These are phyloP conservation scores for Paguma larvata DNA, from an alignment of 2,797 vertebrate genomes.

Conservation along the genomic window DNA sequence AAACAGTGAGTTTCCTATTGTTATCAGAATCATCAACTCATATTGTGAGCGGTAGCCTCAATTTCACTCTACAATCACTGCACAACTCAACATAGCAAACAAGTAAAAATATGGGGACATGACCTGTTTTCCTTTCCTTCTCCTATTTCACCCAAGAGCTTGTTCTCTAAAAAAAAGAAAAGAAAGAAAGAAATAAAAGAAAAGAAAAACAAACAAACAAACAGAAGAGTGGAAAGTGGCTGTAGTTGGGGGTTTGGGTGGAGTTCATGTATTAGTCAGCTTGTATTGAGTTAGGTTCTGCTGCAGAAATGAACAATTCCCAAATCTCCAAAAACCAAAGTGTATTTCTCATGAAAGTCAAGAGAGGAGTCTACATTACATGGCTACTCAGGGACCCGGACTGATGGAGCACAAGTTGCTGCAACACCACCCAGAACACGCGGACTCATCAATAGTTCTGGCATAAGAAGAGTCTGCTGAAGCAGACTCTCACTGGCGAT, in stretches of 20 bases:
- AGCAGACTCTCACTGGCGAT: neutral
- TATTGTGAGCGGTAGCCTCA: neutral
- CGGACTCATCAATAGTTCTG: neutral
- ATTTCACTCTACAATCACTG: constrained; percentile 1
- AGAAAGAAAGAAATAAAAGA: too few relatives aligned
- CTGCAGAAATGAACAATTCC: neutral
- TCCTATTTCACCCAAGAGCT: neutral
- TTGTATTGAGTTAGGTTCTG: neutral
- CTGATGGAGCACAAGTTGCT: neutral
- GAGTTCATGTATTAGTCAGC: neutral
- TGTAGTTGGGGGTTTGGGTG: neutral
- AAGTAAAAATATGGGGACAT: neutral
- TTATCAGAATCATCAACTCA: constrained; percentile 24
- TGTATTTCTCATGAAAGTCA: neutral
- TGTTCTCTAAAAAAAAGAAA: neutral
- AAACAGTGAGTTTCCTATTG: constrained; percentile 37
- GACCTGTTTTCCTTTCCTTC: neutral
- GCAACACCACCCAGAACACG: neutral
- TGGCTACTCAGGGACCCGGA: neutral
- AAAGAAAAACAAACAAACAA: neutral
- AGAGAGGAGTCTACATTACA: neutral
- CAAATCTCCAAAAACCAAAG: neutral
- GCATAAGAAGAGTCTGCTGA: neutral
- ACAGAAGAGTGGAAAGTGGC: neutral
- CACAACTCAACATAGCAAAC: neutral